phyloP scores from a whole-genome alignment of 2,888 invertebrate genomes.

The Limenitis camilla region DNA sequence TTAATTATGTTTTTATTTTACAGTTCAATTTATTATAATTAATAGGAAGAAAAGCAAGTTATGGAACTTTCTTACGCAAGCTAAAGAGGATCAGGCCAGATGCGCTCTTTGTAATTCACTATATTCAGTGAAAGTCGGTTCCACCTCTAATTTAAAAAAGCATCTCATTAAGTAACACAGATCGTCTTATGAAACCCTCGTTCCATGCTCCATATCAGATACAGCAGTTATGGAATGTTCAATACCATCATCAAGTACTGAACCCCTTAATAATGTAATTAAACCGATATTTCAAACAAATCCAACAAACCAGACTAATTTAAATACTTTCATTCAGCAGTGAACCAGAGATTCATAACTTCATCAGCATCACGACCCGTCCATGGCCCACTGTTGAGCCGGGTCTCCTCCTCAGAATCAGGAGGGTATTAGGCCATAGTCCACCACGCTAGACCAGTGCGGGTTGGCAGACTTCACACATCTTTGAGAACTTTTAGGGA shows the following conservation, averaged over 20 bases:
- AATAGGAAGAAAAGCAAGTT: slow-evolving; percentile 18
- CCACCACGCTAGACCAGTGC: too few species aligned
- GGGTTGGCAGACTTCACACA: too few species aligned
- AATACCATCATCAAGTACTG: slow-evolving; percentile 17
- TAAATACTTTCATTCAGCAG: slow-evolving; percentile 20
- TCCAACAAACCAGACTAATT: slow-evolving; percentile 15
- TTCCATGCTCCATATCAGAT: slow-evolving; percentile 23
- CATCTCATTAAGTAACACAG: slow-evolving; percentile 19
- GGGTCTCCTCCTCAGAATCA: too few species aligned
- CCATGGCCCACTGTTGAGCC: too few species aligned
- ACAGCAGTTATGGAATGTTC: slow-evolving; percentile 18
- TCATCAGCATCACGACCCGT: too few species aligned
- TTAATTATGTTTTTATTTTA: background rate
- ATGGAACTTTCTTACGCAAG: slow-evolving; percentile 18
- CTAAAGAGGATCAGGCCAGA: slow-evolving; percentile 23
- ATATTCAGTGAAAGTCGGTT: slow-evolving; percentile 25
- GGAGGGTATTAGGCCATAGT: too few species aligned
- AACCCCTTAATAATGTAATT: slow-evolving; percentile 13
- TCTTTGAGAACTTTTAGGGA: too few species aligned
- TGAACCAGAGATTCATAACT: too few species aligned
- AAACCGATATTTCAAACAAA: slow-evolving; percentile 18
- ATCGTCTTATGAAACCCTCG: slow-evolving; percentile 23
- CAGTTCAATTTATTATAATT: slow-evolving; percentile 4
- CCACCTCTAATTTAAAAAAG: slow-evolving; percentile 26
- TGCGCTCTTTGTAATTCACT: slow-evolving; percentile 24